A percentile compares a stretch with the other conserved stretches of the same genome.
Conservation (phyloP, 2,888 invertebrate species). For the Aspidiotus rigidus region DNA sequence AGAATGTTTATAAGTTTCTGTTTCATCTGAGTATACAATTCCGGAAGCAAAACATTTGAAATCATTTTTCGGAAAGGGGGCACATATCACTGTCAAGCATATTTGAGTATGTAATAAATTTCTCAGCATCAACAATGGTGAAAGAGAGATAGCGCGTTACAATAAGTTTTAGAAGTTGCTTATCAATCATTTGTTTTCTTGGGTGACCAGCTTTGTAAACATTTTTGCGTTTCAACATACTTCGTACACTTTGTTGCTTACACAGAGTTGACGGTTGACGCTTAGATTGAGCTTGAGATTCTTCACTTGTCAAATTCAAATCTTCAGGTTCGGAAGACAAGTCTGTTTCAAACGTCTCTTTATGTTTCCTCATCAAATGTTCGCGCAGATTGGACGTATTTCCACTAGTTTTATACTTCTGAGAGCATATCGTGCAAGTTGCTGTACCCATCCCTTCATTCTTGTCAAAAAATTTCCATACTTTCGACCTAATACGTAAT, state of each 20-base stretch:
- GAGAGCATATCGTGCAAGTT: not conserved
- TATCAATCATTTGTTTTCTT: not conserved
- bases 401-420: not conserved
- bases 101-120: not conserved
- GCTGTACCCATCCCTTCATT: too few relatives aligned
- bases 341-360: not conserved
- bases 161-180: not conserved
- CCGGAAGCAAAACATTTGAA: not conserved
- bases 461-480: too few relatives aligned
- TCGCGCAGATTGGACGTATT: not conserved
- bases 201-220: not conserved
- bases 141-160: too few relatives aligned
- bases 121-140: not conserved
- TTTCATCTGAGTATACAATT: not conserved
- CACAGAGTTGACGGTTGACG: too few relatives aligned
- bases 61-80: not conserved
- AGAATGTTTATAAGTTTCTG: not conserved
- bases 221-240: not conserved
- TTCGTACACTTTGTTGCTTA: not conserved
- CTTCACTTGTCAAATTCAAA: not conserved
- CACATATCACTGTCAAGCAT: not conserved
- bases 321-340: not conserved
- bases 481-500: too few relatives aligned
- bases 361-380: not conserved
- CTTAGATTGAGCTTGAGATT: not conserved